These are phyloP conservation scores for Wasmannia auropunctata DNA, from an alignment of 1,140 invertebrate species.

Conservation along the genomic window DNA sequence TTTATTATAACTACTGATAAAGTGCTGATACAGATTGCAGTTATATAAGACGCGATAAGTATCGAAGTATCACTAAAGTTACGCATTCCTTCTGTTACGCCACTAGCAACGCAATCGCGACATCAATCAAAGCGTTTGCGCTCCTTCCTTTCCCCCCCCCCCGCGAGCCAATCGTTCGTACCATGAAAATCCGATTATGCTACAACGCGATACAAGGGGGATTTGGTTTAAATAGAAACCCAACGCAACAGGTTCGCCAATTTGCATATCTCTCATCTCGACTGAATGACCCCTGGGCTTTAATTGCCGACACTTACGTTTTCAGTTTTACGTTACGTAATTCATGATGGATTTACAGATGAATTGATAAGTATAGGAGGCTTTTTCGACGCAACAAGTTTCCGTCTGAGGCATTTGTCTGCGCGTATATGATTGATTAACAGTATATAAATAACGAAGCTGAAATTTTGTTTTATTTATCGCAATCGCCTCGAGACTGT, in stretches of 20 bases:
- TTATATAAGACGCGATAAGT: background rate
- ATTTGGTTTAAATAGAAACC: conserved; percentile 57
- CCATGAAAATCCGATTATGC: conserved; percentile 60
- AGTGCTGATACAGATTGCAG: background rate
- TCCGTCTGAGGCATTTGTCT: background rate
- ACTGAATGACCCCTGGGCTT: background rate
- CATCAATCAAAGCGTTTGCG: conserved; percentile 19
- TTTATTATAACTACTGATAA: background rate
- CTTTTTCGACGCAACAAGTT: background rate
- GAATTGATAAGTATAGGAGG: background rate
- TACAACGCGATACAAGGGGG: conserved; percentile 13
- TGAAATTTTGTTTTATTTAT: background rate
- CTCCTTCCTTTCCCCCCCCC: background rate
- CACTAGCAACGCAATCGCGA: conserved; percentile 45
- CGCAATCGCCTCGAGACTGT: background rate
- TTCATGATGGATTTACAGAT: background rate
- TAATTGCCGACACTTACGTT: background rate
- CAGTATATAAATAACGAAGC: background rate
- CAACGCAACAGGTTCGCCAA: conserved; percentile 55
- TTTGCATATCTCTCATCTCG: conserved; percentile 60
- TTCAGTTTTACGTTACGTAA: background rate
- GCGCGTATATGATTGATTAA: background rate
- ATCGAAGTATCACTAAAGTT: background rate
- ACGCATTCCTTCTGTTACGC: background rate
- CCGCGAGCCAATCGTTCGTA: conserved; percentile 12